Evolutionary conservation across 2,888 invertebrate species (phyloP).

Genomic region (Diaperis boleti): DNA sequence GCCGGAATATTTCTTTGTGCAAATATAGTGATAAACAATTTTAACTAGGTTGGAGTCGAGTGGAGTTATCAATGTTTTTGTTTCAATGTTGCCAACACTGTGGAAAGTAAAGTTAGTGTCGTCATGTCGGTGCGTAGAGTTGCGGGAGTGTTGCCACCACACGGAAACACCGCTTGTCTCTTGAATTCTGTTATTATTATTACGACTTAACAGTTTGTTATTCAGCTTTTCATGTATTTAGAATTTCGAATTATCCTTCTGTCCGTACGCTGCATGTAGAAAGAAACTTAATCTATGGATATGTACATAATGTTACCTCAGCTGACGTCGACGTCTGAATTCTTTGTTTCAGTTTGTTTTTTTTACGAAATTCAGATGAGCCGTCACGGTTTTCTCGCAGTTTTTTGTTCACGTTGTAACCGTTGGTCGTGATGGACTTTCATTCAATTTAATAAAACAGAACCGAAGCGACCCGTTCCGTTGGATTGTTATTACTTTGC

Average conservation of each 20-base stretch:
- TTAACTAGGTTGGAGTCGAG: constrained; percentile 35
- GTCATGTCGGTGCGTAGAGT: constrained; percentile 48
- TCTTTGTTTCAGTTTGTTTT: constrained; percentile 32
- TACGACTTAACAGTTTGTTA: constrained; percentile 48
- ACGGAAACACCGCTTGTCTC: constrained; percentile 34
- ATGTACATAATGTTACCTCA: constrained; percentile 47
- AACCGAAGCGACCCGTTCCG: constrained; percentile 3
- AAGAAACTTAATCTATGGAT: constrained; percentile 48
- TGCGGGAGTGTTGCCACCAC: constrained; percentile 49
- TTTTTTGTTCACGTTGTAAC: constrained; percentile 22
- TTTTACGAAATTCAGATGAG: constrained; percentile 34
- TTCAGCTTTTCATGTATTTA: constrained; percentile 55
- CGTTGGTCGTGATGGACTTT: constrained; percentile 40
- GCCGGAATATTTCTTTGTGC: constrained; percentile 50
- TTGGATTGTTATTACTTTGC: constrained; percentile 16
- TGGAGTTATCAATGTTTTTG: constrained; percentile 49
- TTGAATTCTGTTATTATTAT: constrained; percentile 20
- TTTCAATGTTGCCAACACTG: constrained; percentile 56
- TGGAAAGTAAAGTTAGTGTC: constrained; percentile 52
- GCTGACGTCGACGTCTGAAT: constrained; percentile 50
- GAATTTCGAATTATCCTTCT: constrained; percentile 54
- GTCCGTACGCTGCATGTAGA: constrained; percentile 54
- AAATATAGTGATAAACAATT: constrained; percentile 48
- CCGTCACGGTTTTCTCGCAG: constrained; percentile 23
- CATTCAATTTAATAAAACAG: constrained; percentile 39